Conservation (phyloP, 2,113 vertebrate species). For the human region DNA sequence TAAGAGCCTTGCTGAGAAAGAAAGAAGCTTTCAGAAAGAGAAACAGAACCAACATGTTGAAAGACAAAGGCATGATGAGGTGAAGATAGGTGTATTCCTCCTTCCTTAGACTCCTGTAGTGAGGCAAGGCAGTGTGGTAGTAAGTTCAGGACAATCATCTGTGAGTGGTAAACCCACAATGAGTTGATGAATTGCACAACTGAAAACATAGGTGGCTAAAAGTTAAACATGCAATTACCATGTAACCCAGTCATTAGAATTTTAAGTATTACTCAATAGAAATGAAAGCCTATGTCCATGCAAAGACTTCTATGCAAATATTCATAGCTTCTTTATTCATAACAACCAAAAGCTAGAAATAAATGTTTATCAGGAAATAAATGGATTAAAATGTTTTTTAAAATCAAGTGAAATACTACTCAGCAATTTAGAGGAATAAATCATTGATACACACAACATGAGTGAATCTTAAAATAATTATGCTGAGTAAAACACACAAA, state of each 20-base stretch:
- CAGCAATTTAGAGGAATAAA: slow-evolving; percentile 12
- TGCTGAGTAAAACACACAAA: neutral
- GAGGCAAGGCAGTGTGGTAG: neutral
- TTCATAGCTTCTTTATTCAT: neutral
- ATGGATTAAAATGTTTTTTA: neutral
- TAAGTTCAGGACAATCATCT: neutral
- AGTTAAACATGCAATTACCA: neutral
- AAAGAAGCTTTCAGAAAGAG: neutral
- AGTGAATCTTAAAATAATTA: slow-evolving; percentile 6
- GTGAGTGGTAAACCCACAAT: neutral
- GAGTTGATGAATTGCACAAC: neutral
- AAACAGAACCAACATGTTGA: neutral
- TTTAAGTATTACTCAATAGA: neutral
- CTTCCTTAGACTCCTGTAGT: neutral
- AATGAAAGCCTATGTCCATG: neutral
- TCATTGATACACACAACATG: neutral
- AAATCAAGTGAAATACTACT: neutral
- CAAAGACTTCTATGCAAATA: neutral
- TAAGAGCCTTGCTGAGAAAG: neutral
- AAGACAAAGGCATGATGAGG: neutral
- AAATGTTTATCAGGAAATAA: neutral
- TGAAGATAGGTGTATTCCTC: neutral
- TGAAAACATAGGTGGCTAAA: neutral
- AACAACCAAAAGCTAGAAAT: neutral
- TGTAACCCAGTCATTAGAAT: neutral